A percentile compares a stretch with the other conserved stretches of the same genome.
Conservation (phyloP, 2,888 invertebrate genomes). For the Aleiodes testaceus region DNA sequence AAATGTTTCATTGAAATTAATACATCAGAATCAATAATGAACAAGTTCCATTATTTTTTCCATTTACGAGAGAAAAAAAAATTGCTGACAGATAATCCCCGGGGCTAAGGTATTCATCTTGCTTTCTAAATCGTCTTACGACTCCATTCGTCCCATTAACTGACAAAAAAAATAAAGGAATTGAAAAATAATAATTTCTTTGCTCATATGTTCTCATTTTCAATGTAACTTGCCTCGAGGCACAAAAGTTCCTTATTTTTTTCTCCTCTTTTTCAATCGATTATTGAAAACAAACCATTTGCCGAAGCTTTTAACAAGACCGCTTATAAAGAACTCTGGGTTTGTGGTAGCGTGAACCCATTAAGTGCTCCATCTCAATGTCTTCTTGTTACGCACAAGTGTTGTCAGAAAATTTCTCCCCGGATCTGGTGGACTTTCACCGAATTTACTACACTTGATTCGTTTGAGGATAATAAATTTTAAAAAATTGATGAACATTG, state of each 20-base stretch:
- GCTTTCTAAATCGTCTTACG: constrained; percentile 39
- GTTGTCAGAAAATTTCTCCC: constrained; percentile 53
- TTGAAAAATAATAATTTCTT: no score
- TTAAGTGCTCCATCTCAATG: constrained; percentile 42
- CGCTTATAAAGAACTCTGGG: constrained; percentile 14
- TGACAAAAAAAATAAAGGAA: no score
- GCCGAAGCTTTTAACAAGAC: constrained; percentile 27
- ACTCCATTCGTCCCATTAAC: constrained; percentile 6
- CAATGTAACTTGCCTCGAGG: background rate
- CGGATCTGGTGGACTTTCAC: constrained; percentile 52
- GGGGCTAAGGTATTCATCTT: constrained; percentile 16
- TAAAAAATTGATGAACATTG: constrained; percentile 30
- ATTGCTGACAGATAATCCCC: no score
- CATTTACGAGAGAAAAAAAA: background rate
- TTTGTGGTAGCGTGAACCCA: constrained; percentile 41
- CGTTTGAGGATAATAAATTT: background rate
- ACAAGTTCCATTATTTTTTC: no score
- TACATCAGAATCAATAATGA: constrained; percentile 1
- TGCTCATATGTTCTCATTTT: background rate
- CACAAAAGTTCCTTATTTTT: background rate
- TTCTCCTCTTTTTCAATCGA: constrained; percentile 25
- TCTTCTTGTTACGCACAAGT: constrained; percentile 40
- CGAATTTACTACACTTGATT: constrained; percentile 43
- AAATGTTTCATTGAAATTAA: constrained; percentile 30
- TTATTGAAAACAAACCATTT: constrained; percentile 35